Evolutionary conservation across 2,113 vertebrate species (phyloP), one percentile per base, ranked within the genome.

Genomic region (Natator depressus): DNA sequence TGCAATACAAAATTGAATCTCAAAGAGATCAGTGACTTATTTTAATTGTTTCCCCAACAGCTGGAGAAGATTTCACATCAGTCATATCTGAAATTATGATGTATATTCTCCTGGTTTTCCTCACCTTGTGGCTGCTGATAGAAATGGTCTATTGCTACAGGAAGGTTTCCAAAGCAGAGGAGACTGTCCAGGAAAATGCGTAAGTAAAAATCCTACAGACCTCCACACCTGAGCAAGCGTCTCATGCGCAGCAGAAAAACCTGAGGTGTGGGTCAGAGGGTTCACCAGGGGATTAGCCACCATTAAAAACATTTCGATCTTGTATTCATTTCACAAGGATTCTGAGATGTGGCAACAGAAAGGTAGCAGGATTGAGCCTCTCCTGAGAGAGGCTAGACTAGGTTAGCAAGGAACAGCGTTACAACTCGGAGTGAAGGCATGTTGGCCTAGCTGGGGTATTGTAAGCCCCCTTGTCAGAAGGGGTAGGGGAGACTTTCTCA

Each of bases 131-230:
- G 99, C 98, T 99, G 50, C 98, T 99, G 97, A 98, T 99, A 11
- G 99, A 99, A 97, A 99, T 99, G 99, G 97, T 99, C 85, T 99
- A 99, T 97, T 99, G 99, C 98, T 99, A 99, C 98, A 99, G 99
- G 96, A 99, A 99, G 97, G 99, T 99, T 97, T 99, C 99, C 49
- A 99, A 98, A 96, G 99, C 99, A 6, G 99, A 99, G 89, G 99
- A 99, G 89, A 98, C 98, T 55, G 98, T 98, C 4, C 99, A 99
- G 97, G 99, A 99, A 97, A 98, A 98, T 0, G 98, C 98, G 99
- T 99, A 98, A 99, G 99, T 99, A 93, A 87, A 50, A 54, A 2
- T 51, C 59, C 46, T 87, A 78, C 84, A 10, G 85, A 27, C 24
- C 6, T 46, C 50, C 83, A 82, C 35, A 49, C 76, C 69, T 22